These are phyloP conservation scores for Ptyas mucosa DNA, from an alignment of 2,113 vertebrate species.

Conservation along the genomic window DNA sequence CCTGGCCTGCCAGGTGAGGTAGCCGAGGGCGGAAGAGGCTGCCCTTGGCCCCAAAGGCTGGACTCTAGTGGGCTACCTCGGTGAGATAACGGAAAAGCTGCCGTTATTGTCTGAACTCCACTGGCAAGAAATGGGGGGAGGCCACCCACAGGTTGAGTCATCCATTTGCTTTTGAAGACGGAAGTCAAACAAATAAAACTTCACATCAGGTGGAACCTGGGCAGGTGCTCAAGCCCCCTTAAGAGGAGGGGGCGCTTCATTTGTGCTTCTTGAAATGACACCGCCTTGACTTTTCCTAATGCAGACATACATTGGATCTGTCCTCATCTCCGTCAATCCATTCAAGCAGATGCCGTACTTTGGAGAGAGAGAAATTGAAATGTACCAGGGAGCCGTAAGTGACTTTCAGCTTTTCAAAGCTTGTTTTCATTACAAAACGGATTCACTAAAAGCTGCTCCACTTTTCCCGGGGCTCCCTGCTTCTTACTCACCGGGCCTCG, in stretches of 20 bases:
- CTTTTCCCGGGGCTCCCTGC: neutral
- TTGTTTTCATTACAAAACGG: neutral
- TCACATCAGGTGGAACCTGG: neutral
- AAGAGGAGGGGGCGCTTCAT: neutral
- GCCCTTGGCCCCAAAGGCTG: neutral
- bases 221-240: neutral
- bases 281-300: constrained; percentile 74
- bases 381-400: constrained; percentile 99
- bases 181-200: neutral
- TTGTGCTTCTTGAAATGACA: neutral
- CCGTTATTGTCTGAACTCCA: neutral
- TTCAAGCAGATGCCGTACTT: constrained; percentile 99
- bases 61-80: neutral
- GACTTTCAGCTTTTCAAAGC: neutral
- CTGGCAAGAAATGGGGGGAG: neutral
- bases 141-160: neutral
- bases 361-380: constrained; percentile 95
- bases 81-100: neutral
- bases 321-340: constrained; percentile 96
- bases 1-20: neutral
- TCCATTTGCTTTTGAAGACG: neutral
- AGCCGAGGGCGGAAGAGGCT: neutral
- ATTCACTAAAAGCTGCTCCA: neutral
- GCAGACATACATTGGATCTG: constrained; percentile 96
- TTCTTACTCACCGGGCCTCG: neutral